Percentiles rank a stretch among this genome's conserved stretches.
Evolutionary conservation across 1,140 invertebrate genomes (phyloP).

Genomic region (Drosophila tristis): DNA sequence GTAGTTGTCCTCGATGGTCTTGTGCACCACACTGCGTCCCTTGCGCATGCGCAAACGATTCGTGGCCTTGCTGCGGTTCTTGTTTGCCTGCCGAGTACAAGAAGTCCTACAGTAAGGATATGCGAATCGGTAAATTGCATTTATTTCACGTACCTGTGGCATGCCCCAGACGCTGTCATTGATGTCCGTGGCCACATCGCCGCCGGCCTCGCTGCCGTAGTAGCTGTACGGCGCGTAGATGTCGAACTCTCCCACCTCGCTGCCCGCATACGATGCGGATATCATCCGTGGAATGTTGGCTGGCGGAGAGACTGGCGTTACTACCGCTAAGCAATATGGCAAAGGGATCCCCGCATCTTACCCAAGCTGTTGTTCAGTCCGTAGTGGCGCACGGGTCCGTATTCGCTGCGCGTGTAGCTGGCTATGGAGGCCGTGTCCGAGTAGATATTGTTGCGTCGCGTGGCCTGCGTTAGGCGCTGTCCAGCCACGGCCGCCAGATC

Average conservation of each 20-base stretch:
- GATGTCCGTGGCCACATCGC: conserved; percentile 83
- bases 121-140: rapidly evolving
- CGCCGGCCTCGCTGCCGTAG: conserved; percentile 86
- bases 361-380: conserved; percentile 80
- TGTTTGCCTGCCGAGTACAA: conserved; percentile 56
- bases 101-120: neutral
- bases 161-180: conserved; percentile 83
- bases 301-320: conserved; percentile 9
- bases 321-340: neutral
- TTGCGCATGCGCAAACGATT: conserved; percentile 90
- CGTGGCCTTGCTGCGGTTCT: conserved; percentile 84
- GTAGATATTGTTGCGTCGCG: conserved; percentile 65
- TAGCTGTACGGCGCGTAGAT: conserved; percentile 92
- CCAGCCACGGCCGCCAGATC: conserved; percentile 60
- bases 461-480: conserved; percentile 54
- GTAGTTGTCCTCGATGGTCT: conserved; percentile 94
- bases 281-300: conserved; percentile 86
- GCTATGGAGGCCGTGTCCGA: conserved; percentile 81
- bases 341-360: conserved; percentile 10
- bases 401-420: conserved; percentile 82
- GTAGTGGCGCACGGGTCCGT: conserved; percentile 72
- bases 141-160: conserved; percentile 60
- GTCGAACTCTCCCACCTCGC: conserved; percentile 90
- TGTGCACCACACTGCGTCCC: conserved; percentile 91
- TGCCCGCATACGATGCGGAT: conserved; percentile 91